Percentiles rank a stretch among this genome's conserved stretches.
Evolutionary conservation across 1,140 invertebrate genomes (phyloP).

Genomic region (Nasonia giraulti): DNA sequence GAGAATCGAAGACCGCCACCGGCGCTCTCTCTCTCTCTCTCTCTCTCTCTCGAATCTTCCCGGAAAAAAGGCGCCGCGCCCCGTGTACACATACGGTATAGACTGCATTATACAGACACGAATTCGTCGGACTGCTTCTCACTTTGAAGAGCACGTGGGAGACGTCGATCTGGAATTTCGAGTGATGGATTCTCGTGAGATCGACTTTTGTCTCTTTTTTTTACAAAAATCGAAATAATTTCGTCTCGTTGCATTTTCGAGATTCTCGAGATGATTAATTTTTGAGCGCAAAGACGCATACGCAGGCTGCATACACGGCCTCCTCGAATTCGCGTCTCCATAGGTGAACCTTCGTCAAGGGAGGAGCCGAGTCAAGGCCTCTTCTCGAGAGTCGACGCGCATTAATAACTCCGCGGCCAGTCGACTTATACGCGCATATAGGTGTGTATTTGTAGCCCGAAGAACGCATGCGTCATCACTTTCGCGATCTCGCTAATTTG

Average conservation of each 20-base stretch:
- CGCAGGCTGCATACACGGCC: not conserved
- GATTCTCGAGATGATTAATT: slow-evolving; percentile 13
- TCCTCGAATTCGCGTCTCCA: slow-evolving; percentile 62
- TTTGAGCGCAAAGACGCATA: not conserved
- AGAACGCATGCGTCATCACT: slow-evolving; percentile 30
- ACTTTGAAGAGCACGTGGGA: no score
- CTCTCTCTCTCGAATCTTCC: slow-evolving; percentile 13
- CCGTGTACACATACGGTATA: not conserved
- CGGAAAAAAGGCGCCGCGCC: slow-evolving; percentile 9
- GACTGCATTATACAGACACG: not conserved
- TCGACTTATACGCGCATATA: not conserved
- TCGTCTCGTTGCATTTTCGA: not conserved
- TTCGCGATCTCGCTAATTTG: slow-evolving; percentile 32
- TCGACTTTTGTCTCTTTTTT: no score
- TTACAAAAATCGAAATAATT: not conserved
- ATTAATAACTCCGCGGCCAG: slow-evolving; percentile 27
- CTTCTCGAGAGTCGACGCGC: slow-evolving; percentile 9
- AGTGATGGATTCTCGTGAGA: not conserved
- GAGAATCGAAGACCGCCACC: slow-evolving; percentile 51
- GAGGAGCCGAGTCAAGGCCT: slow-evolving; percentile 42
- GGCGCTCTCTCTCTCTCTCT: not conserved
- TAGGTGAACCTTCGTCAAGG: slow-evolving; percentile 64
- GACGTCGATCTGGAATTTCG: not conserved
- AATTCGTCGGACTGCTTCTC: no score
- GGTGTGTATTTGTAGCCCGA: not conserved